These are phyloP conservation scores for Triops longicaudatus DNA, from an alignment of 1,140 invertebrate species.

Conservation along the genomic window DNA sequence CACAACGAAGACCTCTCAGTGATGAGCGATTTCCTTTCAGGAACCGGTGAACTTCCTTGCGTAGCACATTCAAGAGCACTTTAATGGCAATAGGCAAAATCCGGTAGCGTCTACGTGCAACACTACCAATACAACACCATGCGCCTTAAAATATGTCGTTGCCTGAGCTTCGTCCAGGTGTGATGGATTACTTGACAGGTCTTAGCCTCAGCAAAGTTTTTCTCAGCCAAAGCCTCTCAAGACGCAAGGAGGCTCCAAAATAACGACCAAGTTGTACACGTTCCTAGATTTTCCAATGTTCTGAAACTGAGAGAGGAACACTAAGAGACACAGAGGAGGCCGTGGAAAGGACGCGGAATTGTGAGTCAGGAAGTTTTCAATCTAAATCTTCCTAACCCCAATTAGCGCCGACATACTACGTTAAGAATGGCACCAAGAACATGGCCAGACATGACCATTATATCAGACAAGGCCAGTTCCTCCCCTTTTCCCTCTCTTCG, in stretches of 20 bases:
- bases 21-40: constrained; percentile 14
- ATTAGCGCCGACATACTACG: constrained; percentile 1
- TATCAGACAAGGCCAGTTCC: not conserved
- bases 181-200: constrained; percentile 2
- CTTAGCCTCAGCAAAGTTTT: not conserved
- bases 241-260: not conserved
- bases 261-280: not conserved
- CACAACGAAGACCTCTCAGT: constrained; percentile 1
- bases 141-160: not conserved
- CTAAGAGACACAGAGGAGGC: not conserved
- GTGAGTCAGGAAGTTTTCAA: constrained; percentile 5
- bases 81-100: not conserved
- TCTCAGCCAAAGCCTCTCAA: not conserved
- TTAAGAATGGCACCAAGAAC: not conserved
- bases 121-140: not conserved
- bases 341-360: constrained; percentile 3
- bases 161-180: not conserved
- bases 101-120: not conserved
- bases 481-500: not conserved
- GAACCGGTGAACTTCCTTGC: constrained; percentile 4
- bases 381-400: constrained; percentile 11
- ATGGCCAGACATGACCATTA: not conserved
- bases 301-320: not conserved
- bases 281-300: not conserved
- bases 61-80: not conserved